Conservation (phyloP, 1,140 invertebrate genomes). For the Drosophila kurseongensis region DNA sequence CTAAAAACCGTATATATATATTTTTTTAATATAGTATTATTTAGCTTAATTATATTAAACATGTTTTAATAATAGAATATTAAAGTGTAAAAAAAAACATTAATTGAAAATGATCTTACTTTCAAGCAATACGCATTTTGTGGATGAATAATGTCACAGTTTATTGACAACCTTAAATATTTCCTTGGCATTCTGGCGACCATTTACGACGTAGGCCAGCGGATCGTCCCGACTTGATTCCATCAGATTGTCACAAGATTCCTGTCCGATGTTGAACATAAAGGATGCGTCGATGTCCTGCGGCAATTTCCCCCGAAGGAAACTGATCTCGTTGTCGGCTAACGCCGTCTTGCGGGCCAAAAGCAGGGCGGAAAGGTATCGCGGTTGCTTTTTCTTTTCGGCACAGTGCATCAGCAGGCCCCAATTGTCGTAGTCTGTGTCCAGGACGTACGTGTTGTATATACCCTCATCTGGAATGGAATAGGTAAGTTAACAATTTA, state of each 20-base stretch:
- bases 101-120: not conserved
- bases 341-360: slow-evolving; percentile 88
- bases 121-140: too few relatives aligned
- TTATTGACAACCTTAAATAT: slow-evolving; percentile 64
- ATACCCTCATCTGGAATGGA: slow-evolving; percentile 91
- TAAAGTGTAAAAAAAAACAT: not conserved
- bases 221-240: slow-evolving; percentile 80
- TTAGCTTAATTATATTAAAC: too few relatives aligned
- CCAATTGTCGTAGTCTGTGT: slow-evolving; percentile 93
- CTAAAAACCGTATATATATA: too few relatives aligned
- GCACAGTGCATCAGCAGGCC: slow-evolving; percentile 93
- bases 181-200: slow-evolving; percentile 45
- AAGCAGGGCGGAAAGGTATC: slow-evolving; percentile 93
- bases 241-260: slow-evolving; percentile 75
- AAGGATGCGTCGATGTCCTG: slow-evolving; percentile 92
- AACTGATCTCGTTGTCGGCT: slow-evolving; percentile 86
- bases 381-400: slow-evolving; percentile 91
- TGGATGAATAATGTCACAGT: not conserved
- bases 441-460: slow-evolving; percentile 94
- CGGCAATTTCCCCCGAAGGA: slow-evolving; percentile 86
- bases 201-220: slow-evolving; percentile 74
- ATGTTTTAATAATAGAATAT: not conserved
- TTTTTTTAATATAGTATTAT: not conserved
- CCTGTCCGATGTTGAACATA: slow-evolving; percentile 92
- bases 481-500: slow-evolving; percentile 9